phyloP scores from a whole-genome alignment of 2,113 vertebrate species.

The Ceyx margarethae region DNA sequence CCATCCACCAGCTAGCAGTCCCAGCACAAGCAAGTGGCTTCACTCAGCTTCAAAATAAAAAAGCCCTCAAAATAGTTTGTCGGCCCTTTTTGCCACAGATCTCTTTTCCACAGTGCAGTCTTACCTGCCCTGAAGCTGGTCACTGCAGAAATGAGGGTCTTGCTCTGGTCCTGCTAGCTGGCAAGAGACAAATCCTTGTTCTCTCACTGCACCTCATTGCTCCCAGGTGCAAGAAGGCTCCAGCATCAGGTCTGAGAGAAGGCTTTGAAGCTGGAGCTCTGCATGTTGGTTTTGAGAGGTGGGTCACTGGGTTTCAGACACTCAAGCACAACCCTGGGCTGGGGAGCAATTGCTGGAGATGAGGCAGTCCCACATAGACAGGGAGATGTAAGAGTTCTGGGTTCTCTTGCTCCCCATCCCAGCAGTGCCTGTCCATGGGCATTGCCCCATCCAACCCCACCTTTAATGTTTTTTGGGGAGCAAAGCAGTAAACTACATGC shows the following conservation, averaged over 20 bases:
- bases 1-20: too few relatives aligned
- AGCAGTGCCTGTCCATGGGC: neutral
- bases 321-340: fast-evolving
- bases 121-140: too few relatives aligned
- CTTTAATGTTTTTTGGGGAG: neutral
- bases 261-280: neutral
- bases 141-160: too few relatives aligned
- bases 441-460: neutral
- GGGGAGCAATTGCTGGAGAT: neutral
- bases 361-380: fast-evolving
- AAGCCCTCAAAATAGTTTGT: too few relatives aligned
- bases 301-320: neutral
- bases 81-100: too few relatives aligned
- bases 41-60: too few relatives aligned
- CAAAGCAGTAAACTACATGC: neutral
- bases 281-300: fast-evolving
- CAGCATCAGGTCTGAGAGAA: fast-evolving
- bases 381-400: neutral
- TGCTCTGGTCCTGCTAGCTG: neutral
- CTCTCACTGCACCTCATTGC: fast-evolving
- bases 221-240: neutral
- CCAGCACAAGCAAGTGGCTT: too few relatives aligned
- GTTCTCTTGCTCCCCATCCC: neutral
- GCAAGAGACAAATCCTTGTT: neutral
- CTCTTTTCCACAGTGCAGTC: too few relatives aligned